These are phyloP conservation scores for Crocidura indochinensis DNA, from an alignment of 2,797 vertebrate genomes.

Conservation along the genomic window DNA sequence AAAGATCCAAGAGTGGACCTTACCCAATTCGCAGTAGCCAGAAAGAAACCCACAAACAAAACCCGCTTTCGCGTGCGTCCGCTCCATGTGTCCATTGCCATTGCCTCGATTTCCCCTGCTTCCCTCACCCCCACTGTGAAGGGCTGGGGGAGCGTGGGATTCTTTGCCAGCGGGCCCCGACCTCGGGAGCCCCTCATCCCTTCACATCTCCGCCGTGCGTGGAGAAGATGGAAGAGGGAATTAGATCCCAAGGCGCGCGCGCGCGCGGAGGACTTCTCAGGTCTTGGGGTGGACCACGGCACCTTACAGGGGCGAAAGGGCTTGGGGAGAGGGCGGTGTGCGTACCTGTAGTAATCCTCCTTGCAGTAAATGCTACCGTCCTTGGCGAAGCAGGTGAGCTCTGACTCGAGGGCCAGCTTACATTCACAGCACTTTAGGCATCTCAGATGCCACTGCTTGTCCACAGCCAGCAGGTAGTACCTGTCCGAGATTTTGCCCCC, in stretches of 20 bases:
- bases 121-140: too few relatives aligned
- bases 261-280: background rate
- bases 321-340: accelerated
- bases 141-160: background rate
- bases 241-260: too few relatives aligned
- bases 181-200: background rate
- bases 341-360: constrained; percentile 99
- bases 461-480: constrained; percentile 99
- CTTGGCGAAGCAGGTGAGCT: constrained; percentile 99
- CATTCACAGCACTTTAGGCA: constrained; percentile 99
- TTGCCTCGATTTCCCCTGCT: background rate
- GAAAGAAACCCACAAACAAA: background rate
- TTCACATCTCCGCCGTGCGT: too few relatives aligned
- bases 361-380: constrained; percentile 99
- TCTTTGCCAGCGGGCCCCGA: background rate
- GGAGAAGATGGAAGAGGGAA: background rate
- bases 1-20: background rate
- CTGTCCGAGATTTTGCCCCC: constrained; percentile 99
- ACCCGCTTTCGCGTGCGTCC: background rate
- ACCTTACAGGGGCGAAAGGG: background rate
- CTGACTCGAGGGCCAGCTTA: constrained; percentile 98
- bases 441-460: constrained; percentile 99
- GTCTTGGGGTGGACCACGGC: background rate
- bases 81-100: accelerated
- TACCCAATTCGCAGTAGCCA: constrained; percentile 60